Evolutionary conservation across 2,797 vertebrate genomes (phyloP).

Genomic region (Silurus lanzhouensis): DNA sequence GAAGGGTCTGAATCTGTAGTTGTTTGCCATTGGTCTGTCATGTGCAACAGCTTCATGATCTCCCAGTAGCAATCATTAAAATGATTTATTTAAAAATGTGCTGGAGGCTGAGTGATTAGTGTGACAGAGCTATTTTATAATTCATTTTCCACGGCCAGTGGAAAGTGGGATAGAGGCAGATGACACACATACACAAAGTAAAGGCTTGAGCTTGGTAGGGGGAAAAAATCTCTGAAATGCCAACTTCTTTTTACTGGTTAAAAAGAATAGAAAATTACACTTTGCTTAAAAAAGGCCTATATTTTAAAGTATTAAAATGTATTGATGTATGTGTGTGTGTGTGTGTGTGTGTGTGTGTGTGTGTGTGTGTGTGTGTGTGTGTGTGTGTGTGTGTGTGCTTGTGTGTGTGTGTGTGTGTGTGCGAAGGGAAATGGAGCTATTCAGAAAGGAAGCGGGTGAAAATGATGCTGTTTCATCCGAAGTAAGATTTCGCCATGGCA

Average conservation of each 20-base stretch:
- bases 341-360: background rate
- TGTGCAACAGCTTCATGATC: slow-evolving; percentile 50
- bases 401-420: too few relatives aligned
- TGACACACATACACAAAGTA: slow-evolving; percentile 65
- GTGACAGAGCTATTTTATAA: slow-evolving; percentile 78
- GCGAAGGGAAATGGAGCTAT: slow-evolving; percentile 51
- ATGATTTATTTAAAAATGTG: slow-evolving; percentile 79
- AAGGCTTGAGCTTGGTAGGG: slow-evolving; percentile 50
- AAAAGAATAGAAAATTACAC: slow-evolving; percentile 57
- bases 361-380: background rate
- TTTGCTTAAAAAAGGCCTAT: background rate
- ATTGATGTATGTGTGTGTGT: background rate
- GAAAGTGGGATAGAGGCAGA: slow-evolving; percentile 71
- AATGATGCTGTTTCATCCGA: background rate
- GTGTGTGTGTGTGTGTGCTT: too few relatives aligned
- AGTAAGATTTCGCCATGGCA: background rate
- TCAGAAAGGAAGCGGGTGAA: slow-evolving; percentile 41
- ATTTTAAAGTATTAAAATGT: background rate
- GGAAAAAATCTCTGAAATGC: slow-evolving; percentile 59
- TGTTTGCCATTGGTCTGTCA: slow-evolving; percentile 61
- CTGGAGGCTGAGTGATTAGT: slow-evolving; percentile 74
- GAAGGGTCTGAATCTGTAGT: slow-evolving; percentile 27
- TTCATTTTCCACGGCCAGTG: slow-evolving; percentile 73
- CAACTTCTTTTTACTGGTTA: slow-evolving; percentile 65
- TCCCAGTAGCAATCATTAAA: slow-evolving; percentile 72